Conservation (phyloP, 1,140 invertebrate genomes). For the Melipona quadrifasciata region DNA sequence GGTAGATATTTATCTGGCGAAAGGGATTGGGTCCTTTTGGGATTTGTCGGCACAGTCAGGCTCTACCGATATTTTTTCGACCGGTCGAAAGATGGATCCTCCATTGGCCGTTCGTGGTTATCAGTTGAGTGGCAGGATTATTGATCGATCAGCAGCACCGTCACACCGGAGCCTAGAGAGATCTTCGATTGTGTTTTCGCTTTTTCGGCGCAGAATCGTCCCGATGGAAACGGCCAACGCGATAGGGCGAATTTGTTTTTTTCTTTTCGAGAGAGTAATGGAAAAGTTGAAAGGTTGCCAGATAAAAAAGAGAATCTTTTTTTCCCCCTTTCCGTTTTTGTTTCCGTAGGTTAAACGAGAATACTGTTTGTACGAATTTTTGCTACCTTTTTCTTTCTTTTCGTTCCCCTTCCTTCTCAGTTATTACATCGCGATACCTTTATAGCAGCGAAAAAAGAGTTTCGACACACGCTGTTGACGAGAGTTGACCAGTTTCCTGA, state of each 20-base stretch:
- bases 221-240: neutral
- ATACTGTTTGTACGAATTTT: neutral
- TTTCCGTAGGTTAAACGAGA: neutral
- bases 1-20: conserved; percentile 39
- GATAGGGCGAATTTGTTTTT: neutral
- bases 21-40: conserved; percentile 21
- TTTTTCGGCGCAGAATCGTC: neutral
- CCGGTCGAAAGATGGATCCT: conserved; percentile 7
- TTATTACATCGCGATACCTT: neutral
- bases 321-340: neutral
- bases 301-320: neutral
- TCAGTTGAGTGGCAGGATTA: neutral
- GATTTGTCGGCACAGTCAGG: conserved; percentile 30
- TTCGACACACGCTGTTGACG: neutral
- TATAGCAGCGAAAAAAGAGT: neutral
- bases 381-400: neutral
- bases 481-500: neutral
- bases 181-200: neutral
- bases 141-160: conserved; percentile 11
- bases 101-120: conserved; percentile 15
- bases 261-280: too few relatives aligned
- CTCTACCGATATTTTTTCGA: conserved; percentile 27
- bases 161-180: too few relatives aligned
- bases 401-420: neutral
- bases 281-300: neutral